Conservation (phyloP, 2,113 vertebrate species). For the Ceyx margarethae region DNA sequence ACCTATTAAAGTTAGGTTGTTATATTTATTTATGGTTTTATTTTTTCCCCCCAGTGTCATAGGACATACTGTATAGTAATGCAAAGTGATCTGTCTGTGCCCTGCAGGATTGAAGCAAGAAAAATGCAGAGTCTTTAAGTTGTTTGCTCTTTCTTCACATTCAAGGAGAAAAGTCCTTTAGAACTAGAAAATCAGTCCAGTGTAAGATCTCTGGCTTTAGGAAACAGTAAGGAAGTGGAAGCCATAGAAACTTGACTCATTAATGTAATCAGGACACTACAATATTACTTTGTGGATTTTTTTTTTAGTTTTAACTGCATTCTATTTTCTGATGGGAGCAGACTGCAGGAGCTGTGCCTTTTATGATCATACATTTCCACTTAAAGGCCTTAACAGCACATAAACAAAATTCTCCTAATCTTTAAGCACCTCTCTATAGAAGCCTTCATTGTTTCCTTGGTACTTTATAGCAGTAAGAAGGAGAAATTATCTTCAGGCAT, state of each 20-base stretch:
- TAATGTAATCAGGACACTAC: neutral
- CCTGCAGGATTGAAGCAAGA: neutral
- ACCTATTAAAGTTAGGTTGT: neutral
- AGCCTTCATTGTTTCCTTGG: neutral
- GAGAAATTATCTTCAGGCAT: neutral
- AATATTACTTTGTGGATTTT: neutral
- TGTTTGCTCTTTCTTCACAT: neutral
- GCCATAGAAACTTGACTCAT: neutral
- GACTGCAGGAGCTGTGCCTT: neutral
- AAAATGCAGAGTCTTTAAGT: neutral
- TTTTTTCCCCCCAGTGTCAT: neutral
- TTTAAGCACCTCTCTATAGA: neutral
- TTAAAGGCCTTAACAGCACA: fast-evolving
- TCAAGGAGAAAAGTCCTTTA: neutral
- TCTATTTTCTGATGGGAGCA: neutral
- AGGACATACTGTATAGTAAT: neutral
- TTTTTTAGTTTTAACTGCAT: neutral
- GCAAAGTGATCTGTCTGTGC: fast-evolving
- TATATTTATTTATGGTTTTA: too few relatives aligned
- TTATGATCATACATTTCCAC: neutral
- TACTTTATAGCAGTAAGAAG: neutral
- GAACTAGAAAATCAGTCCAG: neutral
- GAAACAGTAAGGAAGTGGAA: neutral
- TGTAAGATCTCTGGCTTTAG: neutral
- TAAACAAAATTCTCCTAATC: neutral